Evolutionary conservation across 2,888 invertebrate genomes (phyloP), one percentile per base, ranked within the genome.

Genomic region (Synanthedon andrenaeformis): DNA sequence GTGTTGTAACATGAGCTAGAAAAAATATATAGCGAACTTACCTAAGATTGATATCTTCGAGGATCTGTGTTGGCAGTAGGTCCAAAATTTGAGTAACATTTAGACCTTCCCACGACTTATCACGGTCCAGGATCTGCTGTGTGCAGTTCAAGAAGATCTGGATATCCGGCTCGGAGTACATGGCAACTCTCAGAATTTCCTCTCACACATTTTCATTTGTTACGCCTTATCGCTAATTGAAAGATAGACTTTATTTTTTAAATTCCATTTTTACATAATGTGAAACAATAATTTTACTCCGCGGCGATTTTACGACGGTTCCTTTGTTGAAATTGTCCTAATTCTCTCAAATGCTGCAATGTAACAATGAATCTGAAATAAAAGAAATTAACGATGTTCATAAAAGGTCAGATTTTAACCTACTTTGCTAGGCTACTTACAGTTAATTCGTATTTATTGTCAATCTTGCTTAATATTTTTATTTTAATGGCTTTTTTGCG

Each of bases 71-170:
- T 0, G 84, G 83, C 5, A 87, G 67, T 53, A 83, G 57, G 54
- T 86, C 84, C 57, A 86, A 64, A 23, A 87, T 71, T 59, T 86
- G 82, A 0, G 85, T 74, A 53, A 82, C 76, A 62, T 86, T 87
- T 49, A 85, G 72, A 51, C 73, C 67, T 13, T 77, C 80, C 78
- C 81, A 81, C n/a, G 71, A 67, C 49, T 69, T 66, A 58, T 83
- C 77, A 11, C 66, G 62, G 4, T 79, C 76, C 57, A 86, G 58
- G 42, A 84, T 71, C 64, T 82, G 76, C 70, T 83, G 78, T 45
- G 86, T 84, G 65, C 87, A 87, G 74, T 87, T 86, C 59, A 86
- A 74, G 56, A 86, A 84, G 58, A 70, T 76, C 66, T 79, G 76
- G 13, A 87, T 72, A 55, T 86, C 84, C 49, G 70, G 64, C 57